These are phyloP conservation scores for Hedya salicella DNA, from an alignment of 2,888 invertebrate genomes.

Conservation along the genomic window DNA sequence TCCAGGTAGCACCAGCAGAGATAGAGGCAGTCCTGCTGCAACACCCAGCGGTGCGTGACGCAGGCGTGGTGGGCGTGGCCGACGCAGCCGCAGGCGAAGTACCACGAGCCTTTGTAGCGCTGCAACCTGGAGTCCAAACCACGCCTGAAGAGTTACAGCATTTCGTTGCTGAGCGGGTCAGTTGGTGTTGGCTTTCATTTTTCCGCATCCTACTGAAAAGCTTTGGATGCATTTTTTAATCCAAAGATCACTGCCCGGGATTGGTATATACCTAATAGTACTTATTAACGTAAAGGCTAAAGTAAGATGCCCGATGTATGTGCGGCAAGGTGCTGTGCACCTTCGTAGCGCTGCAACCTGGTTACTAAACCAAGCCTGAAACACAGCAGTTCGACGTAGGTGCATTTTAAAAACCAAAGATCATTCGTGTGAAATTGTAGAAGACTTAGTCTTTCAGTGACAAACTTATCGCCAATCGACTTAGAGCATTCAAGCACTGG, in stretches of 20 bases:
- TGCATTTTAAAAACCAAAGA: constrained; percentile 13
- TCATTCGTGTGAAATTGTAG: not conserved
- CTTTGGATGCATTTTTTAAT: not conserved
- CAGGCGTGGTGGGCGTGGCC: constrained; percentile 91
- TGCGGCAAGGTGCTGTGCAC: too few relatives aligned
- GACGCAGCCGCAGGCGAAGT: constrained; percentile 88
- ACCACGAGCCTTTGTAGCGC: constrained; percentile 90
- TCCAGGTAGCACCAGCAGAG: constrained; percentile 92
- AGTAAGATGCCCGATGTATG: too few relatives aligned
- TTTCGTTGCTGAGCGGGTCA: constrained; percentile 83
- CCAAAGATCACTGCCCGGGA: not conserved
- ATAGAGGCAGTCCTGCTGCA: constrained; percentile 91
- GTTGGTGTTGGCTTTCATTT: not conserved
- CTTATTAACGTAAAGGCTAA: too few relatives aligned
- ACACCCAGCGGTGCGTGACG: constrained; percentile 90
- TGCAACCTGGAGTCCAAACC: constrained; percentile 76
- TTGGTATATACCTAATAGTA: constrained; percentile 81
- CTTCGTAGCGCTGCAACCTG: constrained; percentile 87
- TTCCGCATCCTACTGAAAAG: not conserved
- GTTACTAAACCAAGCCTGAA: too few relatives aligned
- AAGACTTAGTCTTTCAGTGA: too few relatives aligned
- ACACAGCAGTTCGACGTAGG: too few relatives aligned
- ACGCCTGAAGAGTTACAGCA: constrained; percentile 84
- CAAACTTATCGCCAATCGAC: too few relatives aligned
- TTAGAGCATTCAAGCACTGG: too few relatives aligned